Evolutionary conservation across 1,140 invertebrate genomes (phyloP), one percentile per base, ranked within the genome.

Genomic region (Camponotus floridanus): DNA sequence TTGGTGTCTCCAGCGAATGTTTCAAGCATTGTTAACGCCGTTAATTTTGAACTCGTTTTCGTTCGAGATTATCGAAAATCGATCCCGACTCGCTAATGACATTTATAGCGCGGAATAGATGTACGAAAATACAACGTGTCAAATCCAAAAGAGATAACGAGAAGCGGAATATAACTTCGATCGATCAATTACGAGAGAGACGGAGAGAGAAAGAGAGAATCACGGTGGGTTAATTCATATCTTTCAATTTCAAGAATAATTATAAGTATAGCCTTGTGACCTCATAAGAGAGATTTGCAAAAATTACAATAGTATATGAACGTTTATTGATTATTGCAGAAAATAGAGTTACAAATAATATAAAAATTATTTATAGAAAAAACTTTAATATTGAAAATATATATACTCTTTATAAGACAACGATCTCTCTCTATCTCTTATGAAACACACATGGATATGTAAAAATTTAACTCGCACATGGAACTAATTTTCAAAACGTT

Each of bases 1-100:
- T 48, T 59, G 57, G 18, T 18, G 31, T 61, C n/a, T 21, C 67
- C 11, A 31, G 61, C 26, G 48, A 45, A 18, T 5, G 59, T 45
- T 45, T 45, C 42, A 45, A 76, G 15, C 36, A 15, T 7, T 21
- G 9, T 45, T 21, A n/a, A 6, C 45, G 45, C 21, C 62, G 67
- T 33, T 81, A 74, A 83, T 83, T 61, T 74, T 8, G 68, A n/a
- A 33, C 48, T 4, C 39, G 18, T 73, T 83, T 45, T 83, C 68
- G 68, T 26, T 33, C n/a, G 55, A 45, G 55, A 74, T 83, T 74
- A 83, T 83, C 31, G 68, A 31, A 61, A 83, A 83, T 83, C 79
- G 68, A 73, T 73, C 13, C 15, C 39, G 55, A 48, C 26, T 39
- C 39, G 64, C 64, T 59, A 71, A 81, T 57, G 78, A 57, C 65